Base-by-base conservation (phyloP, 1,140 invertebrate species). In the Lysiphlebus fabarum region DNA sequence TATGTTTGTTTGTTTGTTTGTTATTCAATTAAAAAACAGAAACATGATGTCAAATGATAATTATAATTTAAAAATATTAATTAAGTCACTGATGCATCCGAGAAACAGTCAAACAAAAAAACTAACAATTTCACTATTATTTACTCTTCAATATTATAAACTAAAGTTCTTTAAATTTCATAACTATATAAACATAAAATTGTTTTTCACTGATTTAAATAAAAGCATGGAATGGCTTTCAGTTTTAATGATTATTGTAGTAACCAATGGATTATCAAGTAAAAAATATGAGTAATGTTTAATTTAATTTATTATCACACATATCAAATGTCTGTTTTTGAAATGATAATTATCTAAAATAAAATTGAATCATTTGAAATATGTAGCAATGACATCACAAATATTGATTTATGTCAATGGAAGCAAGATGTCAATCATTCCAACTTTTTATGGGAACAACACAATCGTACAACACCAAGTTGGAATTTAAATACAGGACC, bases 391-490 rank as follows among this genome's bases (percentile, higher is more conserved):
- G 85, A 90, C 67, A 92, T 93, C 70, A 89, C 92, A 69, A 74
- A 70, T 1, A 61, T 72, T 0, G 83, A 84, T 62, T 66, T 91
- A 0, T 92, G 90, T 65, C 86, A 86, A 43, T 92, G 89, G 89
- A 85, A 75, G 2, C 87, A 90, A 60, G 88, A 90, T 65, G 80
- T 84, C 0, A 79, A 79, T 5, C 87, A 90, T 65, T n/a, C n/a
- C n/a, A 84, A 91, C 65, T 91, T 92, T 66, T 87, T 91, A 64
- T 93, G 90, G 90, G 78, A 58, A 12, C 72, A 87, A 59, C 77
- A 85, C 11, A 87, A 85, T 61, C 83, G 81, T 44, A 79, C 81
- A 37, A 88, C 88, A 2, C 84, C 88, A 0, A 89, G 86, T 41
- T 81, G 81, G 0, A 81, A 86, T 38, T 76, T 86, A 5, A 81